A percentile compares a stretch with the other conserved stretches of the same genome.
These are phyloP conservation scores for Platorchestia sp. DNA, from an alignment of 1,140 invertebrate genomes.

Conservation along the genomic window DNA sequence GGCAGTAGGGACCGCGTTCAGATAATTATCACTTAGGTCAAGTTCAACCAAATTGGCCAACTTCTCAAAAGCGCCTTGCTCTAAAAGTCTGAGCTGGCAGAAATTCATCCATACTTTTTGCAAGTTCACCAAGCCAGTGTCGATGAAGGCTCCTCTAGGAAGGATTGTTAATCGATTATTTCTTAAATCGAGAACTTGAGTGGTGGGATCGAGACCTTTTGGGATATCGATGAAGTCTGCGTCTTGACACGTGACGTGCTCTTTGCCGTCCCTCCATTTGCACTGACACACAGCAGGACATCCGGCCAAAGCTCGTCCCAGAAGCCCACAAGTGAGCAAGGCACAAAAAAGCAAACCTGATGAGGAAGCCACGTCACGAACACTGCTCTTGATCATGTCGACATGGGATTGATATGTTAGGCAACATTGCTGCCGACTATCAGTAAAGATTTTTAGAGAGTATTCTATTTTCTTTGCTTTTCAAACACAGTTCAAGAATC, in stretches of 20 bases:
- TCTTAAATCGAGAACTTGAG: slow-evolving; percentile 87
- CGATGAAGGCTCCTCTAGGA: slow-evolving; percentile 82
- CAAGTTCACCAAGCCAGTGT: slow-evolving; percentile 84
- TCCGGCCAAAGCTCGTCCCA: neutral
- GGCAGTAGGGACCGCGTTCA: slow-evolving; percentile 80
- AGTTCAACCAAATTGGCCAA: slow-evolving; percentile 87
- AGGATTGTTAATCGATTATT: slow-evolving; percentile 87
- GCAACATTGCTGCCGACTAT: slow-evolving; percentile 28
- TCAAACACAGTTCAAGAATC: too few species aligned
- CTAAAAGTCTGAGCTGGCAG: slow-evolving; percentile 81
- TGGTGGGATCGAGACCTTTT: slow-evolving; percentile 56
- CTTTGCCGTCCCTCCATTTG: slow-evolving; percentile 93
- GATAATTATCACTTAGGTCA: slow-evolving; percentile 81
- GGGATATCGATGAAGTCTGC: slow-evolving; percentile 72
- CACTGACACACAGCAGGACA: slow-evolving; percentile 87
- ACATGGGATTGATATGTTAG: slow-evolving; percentile 25
- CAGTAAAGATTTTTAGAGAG: neutral
- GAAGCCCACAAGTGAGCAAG: slow-evolving; percentile 41
- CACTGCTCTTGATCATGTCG: slow-evolving; percentile 33
- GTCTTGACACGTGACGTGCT: slow-evolving; percentile 86
- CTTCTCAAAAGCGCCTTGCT: slow-evolving; percentile 83
- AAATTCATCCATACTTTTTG: slow-evolving; percentile 85
- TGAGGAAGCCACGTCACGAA: neutral
- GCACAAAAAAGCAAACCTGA: slow-evolving; percentile 2
- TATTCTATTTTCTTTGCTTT: neutral